Evolutionary conservation across 2,888 invertebrate species (phyloP), one percentile per base, ranked within the genome.

Genomic region (Azorinus chamasolen): DNA sequence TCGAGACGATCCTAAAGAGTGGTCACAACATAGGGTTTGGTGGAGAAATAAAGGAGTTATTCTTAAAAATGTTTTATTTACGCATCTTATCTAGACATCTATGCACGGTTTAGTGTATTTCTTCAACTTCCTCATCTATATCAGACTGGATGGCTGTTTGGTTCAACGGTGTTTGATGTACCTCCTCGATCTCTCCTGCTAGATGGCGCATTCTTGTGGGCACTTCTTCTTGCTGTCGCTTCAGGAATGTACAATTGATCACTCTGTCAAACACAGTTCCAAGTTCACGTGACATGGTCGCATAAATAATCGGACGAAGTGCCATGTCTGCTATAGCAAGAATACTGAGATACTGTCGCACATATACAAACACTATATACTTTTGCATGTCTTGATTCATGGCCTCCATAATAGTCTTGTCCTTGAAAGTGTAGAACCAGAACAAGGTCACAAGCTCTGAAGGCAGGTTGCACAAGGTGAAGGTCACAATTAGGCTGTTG

Each of bases 241-340:
- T 74, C 64, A 88, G 88, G 24, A 75, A 66, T 0, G 86, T 88
- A 74, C 90, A 90, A 74, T 90, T 90, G 12, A 90, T 87, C 18
- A 90, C 81, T 51, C 88, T 88, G 70, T 89, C 89, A 59, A 88
- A 90, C 24, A 87, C 86, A 22, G 84, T 74, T 46, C 88, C 83
- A 53, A 90, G 87, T 69, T 89, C 88, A 10, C 86, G 83, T 12
- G 89, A 85, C 62, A 89, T 78, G 54, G 87, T 90, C 45, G 89
- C 87, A 68, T 89, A 90, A 20, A 90, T 83, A 41, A 90, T 77
- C 8, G 90, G 90, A 25, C 89, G 74, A 8, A 88, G 72, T 1
- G 88, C 87, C 71, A 86, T 84, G 71, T 88, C 88, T 16, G 87
- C 73, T 66, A 89, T 84, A 5, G 87, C 64, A 25, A 90, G 58